Percentiles rank a stretch among this genome's conserved stretches.
These are phyloP conservation scores for Plebejus anna DNA, from an alignment of 2,888 invertebrate species.

Conservation along the genomic window DNA sequence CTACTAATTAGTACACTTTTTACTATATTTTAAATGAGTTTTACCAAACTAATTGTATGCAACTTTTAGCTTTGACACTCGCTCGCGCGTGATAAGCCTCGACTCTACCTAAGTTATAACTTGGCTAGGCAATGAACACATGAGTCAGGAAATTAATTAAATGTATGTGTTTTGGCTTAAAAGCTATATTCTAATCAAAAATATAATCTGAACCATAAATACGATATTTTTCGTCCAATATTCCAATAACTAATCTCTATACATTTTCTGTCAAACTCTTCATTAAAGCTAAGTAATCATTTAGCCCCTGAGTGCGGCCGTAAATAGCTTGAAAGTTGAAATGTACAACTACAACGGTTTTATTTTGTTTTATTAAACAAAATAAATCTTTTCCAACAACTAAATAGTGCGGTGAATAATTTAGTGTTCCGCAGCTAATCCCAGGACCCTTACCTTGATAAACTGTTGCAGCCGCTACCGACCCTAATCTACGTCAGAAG, in stretches of 20 bases:
- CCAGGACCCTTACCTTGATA: neutral
- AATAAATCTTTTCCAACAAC: neutral
- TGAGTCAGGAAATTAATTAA: neutral
- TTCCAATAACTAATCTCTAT: too few relatives aligned
- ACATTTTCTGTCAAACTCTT: too few relatives aligned
- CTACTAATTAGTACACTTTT: too few relatives aligned
- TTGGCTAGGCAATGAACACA: neutral
- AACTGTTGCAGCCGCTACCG: neutral
- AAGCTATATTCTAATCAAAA: too few relatives aligned
- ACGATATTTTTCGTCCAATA: too few relatives aligned
- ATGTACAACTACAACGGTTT: too few relatives aligned
- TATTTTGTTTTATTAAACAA: neutral
- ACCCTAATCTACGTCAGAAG: neutral
- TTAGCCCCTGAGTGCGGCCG: too few relatives aligned
- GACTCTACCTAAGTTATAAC: neutral
- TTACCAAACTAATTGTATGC: neutral
- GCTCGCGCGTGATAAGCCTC: neutral
- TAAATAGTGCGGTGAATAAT: neutral
- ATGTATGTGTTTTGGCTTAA: too few relatives aligned
- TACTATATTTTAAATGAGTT: neutral
- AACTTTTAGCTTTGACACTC: constrained; percentile 1
- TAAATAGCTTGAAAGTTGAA: too few relatives aligned
- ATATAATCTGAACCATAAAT: too few relatives aligned
- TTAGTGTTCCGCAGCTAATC: neutral
- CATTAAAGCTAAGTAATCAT: too few relatives aligned